These are phyloP conservation scores for Caranx ignobilis DNA, from an alignment of 2,113 vertebrate genomes.

Conservation along the genomic window DNA sequence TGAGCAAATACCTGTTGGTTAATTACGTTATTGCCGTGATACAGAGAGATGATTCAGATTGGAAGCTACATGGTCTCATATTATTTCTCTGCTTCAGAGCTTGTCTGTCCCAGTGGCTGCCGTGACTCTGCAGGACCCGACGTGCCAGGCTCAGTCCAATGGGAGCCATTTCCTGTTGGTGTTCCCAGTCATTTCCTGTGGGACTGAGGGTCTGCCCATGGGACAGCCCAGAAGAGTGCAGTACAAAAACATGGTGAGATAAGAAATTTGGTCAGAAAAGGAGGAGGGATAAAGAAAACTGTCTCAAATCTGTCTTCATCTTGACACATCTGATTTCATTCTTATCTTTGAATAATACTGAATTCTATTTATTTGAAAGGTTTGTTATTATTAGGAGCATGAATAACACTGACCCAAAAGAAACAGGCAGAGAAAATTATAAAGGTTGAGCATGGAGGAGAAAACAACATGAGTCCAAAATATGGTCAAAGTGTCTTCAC, in stretches of 20 bases:
- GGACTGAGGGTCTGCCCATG: conserved; percentile 75
- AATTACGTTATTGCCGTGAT: not conserved
- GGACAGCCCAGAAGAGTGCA: conserved; percentile 58
- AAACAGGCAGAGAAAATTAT: not conserved
- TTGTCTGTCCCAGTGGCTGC: conserved; percentile 62
- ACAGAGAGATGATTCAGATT: not conserved
- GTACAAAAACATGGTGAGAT: conserved; percentile 84
- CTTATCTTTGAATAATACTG: not conserved
- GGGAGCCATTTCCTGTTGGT: conserved; percentile 84
- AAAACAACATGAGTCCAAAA: not conserved
- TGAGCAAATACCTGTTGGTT: not conserved
- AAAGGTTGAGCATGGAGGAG: not conserved
- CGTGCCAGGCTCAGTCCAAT: conserved; percentile 80
- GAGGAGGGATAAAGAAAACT: not conserved
- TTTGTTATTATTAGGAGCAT: not conserved
- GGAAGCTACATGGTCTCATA: not conserved
- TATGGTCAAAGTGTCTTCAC: not conserved
- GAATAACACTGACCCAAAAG: not conserved
- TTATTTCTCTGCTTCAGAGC: conserved; percentile 55
- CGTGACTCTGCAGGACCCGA: conserved; percentile 78
- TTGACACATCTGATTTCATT: not conserved
- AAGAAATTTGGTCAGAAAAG: not conserved
- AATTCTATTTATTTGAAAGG: not conserved
- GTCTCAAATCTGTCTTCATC: not conserved
- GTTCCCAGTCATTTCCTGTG: conserved; percentile 83